Percentiles rank a stretch among this genome's conserved stretches.
Evolutionary conservation across 1,140 invertebrate species (phyloP).

Genomic region (Lordiphosa stackelbergi): DNA sequence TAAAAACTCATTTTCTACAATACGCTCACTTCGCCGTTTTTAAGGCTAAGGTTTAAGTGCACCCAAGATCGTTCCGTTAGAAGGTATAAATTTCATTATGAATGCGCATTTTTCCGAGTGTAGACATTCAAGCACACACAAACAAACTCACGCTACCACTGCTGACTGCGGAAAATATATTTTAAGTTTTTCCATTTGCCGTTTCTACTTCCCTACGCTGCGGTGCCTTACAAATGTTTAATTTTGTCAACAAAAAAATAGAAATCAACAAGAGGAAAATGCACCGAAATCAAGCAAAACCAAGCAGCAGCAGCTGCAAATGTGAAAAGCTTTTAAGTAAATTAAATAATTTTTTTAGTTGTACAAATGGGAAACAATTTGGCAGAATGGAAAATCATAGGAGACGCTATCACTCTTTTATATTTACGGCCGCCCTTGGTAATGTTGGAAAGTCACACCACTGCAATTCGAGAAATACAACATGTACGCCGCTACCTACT

Average conservation of each 20-base stretch:
- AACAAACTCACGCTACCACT: constrained; percentile 5
- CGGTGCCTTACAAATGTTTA: constrained; percentile 44
- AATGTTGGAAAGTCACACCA: too few relatives aligned
- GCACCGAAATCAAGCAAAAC: constrained; percentile 21
- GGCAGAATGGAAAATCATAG: constrained; percentile 2
- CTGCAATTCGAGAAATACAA: background rate
- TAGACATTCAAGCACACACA: constrained; percentile 2
- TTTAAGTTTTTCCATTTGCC: constrained; percentile 55
- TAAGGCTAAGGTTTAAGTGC: too few relatives aligned
- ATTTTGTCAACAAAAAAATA: constrained; percentile 51
- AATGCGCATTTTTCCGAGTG: too few relatives aligned
- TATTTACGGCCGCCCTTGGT: too few relatives aligned
- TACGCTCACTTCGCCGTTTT: too few relatives aligned
- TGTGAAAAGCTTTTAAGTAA: constrained; percentile 62
- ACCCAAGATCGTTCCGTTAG: too few relatives aligned
- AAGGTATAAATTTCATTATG: too few relatives aligned
- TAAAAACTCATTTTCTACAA: too few relatives aligned
- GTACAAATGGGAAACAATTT: background rate
- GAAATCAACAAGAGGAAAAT: constrained; percentile 19
- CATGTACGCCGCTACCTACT: background rate
- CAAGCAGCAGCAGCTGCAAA: constrained; percentile 34
- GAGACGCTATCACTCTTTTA: background rate
- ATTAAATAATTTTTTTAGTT: constrained; percentile 61
- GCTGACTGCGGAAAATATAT: constrained; percentile 35
- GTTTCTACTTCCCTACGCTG: constrained; percentile 13